Base-by-base conservation (phyloP, 2,888 invertebrate genomes). In the Acanthosepion pharaonis region DNA sequence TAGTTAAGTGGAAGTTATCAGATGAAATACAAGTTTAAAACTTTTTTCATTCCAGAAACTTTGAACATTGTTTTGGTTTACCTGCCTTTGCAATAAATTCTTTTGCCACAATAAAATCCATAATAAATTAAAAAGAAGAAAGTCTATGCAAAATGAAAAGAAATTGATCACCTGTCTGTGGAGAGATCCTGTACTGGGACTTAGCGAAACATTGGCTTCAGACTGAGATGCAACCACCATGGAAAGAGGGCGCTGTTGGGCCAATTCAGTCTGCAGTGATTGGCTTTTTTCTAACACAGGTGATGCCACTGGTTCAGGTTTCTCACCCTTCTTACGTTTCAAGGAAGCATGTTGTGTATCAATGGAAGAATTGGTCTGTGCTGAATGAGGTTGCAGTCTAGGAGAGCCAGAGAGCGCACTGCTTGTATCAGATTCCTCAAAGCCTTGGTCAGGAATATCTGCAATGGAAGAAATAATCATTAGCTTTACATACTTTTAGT, bases 311-410 rank as follows among this genome's bases (percentile, higher is more conserved):
- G 96, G 96, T 49, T 95, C 96, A 28, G 94, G 92, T 51, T 94
- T 95, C 78, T 96, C 96, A 11, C 96, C 95, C 94, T 96, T 98
- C 96, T 97, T 97, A 95, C 98, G 96, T 95, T 97, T 97, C 94
- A 98, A 96, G 25, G 98, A 98, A 18, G 98, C 97, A 96, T 98
- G 98, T 95, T 98, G 98, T 42, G 98, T 97, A 96, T 98, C 98
- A 91, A 97, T 95, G 33, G 96, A 96, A 93, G 93, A 55, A 96
- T 94, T 23, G 95, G 94, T 94, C 95, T 95, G 92, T 93, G 51
- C 92, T 91, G 94, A 94, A 91, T 91, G 94, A 91, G 92, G 92
- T 91, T 48, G 91, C 78, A 94, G 51, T 51, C 78, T 49, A n/a
- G 94, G 51, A 78, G 94, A 33, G 78, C 42, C 95, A 23, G 96